Percentiles rank a stretch among this genome's conserved stretches.
Conservation (phyloP, 2,797 vertebrate genomes). For the Gadopsis bispinosus region DNA sequence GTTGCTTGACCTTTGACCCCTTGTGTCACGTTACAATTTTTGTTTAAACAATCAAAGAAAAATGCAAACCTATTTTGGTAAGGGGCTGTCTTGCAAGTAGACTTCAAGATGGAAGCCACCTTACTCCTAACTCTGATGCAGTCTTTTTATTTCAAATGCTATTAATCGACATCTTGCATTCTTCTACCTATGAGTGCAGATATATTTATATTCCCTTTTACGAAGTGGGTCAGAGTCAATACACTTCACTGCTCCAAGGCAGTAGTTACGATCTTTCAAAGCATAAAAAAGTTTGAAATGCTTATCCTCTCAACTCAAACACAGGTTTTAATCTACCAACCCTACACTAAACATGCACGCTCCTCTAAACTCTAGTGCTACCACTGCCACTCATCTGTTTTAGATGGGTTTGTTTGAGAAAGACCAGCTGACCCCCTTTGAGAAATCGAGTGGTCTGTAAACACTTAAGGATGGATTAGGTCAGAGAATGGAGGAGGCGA, state of each 20-base stretch:
- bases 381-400: slow-evolving; percentile 53
- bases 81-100: background rate
- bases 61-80: background rate
- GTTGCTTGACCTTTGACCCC: slow-evolving; percentile 52
- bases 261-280: background rate
- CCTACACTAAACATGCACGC: slow-evolving; percentile 3
- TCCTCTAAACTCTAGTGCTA: slow-evolving; percentile 4
- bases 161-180: background rate
- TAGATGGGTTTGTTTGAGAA: slow-evolving; percentile 67
- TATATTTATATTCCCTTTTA: background rate
- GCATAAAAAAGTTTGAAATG: background rate
- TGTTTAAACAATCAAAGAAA: background rate
- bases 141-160: background rate
- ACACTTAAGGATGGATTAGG: slow-evolving; percentile 80
- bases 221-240: background rate
- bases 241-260: background rate
- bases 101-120: background rate
- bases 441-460: slow-evolving; percentile 73
- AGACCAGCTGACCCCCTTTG: slow-evolving; percentile 72
- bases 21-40: slow-evolving; percentile 9
- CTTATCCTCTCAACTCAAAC: slow-evolving; percentile 9
- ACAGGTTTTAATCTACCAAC: slow-evolving; percentile 6
- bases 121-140: background rate
- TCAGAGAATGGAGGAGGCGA: slow-evolving; percentile 52
- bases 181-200: background rate